Conservation (phyloP, 2,888 invertebrate species). For the Drepana falcataria region DNA sequence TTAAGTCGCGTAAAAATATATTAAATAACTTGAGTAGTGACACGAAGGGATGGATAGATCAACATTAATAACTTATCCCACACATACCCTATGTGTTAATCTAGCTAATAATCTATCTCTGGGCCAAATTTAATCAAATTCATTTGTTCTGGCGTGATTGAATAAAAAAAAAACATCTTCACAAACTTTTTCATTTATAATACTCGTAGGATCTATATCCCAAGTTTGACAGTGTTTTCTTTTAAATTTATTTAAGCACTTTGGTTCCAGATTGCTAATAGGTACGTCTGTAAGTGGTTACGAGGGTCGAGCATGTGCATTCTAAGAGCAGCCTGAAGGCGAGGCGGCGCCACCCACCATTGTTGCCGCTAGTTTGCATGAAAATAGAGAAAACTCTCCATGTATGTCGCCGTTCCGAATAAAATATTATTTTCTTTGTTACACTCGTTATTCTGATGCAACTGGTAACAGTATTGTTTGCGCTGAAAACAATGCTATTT, state of each 20-base stretch:
- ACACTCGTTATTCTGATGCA: constrained; percentile 51
- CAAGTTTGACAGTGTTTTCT: too few species aligned
- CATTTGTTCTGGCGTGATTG: too few species aligned
- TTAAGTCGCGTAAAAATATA: too few species aligned
- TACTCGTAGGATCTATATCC: too few species aligned
- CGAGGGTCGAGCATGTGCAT: constrained; percentile 36
- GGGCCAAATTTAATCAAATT: too few species aligned
- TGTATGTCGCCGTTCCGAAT: constrained; percentile 67
- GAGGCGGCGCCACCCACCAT: constrained; percentile 47
- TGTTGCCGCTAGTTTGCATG: constrained; percentile 70
- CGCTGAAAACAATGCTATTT: constrained; percentile 47
- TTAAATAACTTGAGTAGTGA: too few species aligned
- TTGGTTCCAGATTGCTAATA: background rate
- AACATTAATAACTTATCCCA: too few species aligned
- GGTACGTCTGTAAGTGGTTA: constrained; percentile 9
- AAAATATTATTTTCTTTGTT: constrained; percentile 70
- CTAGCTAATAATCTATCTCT: too few species aligned
- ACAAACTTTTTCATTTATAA: too few species aligned
- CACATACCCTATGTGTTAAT: too few species aligned
- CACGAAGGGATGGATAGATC: too few species aligned
- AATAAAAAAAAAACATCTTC: too few species aligned
- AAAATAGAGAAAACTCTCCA: constrained; percentile 68
- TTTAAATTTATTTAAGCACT: background rate
- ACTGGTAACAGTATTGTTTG: constrained; percentile 61
- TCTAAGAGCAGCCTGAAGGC: constrained; percentile 48